These are phyloP conservation scores for Turritopsis dohrnii DNA, from an alignment of 30 jellyfish, hydroid and myxozoan genomes.

Conservation along the genomic window DNA sequence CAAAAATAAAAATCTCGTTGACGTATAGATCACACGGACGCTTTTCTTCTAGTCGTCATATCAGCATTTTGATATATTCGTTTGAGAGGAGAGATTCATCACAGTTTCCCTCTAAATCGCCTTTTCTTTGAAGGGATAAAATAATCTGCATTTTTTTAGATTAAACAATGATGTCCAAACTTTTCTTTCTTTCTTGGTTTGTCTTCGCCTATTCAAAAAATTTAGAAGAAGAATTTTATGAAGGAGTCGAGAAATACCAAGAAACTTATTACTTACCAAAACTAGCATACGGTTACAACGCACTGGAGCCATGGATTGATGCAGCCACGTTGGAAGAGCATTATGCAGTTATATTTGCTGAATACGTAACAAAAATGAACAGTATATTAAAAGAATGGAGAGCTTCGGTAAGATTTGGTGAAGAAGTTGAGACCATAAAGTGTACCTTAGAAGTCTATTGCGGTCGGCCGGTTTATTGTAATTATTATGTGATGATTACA, in stretches of 20 bases:
- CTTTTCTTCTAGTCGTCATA: too few species aligned
- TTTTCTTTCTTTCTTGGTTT: not conserved
- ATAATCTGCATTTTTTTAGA: not conserved
- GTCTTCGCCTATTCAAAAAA: not conserved
- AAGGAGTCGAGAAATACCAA: conserved; percentile 12
- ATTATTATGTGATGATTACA: too few species aligned
- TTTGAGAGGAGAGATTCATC: too few species aligned
- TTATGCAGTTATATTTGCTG: conserved; percentile 66
- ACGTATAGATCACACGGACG: too few species aligned
- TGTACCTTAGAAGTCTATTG: too few species aligned
- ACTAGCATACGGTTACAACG: conserved; percentile 45
- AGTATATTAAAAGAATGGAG: conserved; percentile 73
- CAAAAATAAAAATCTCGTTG: too few species aligned
- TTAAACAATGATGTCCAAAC: not conserved
- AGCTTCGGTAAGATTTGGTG: conserved; percentile 80
- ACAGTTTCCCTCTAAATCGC: too few species aligned
- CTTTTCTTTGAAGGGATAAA: too few species aligned
- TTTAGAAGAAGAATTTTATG: not conserved
- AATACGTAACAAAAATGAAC: conserved; percentile 66
- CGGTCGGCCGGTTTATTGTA: too few species aligned
- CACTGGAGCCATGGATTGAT: conserved; percentile 62
- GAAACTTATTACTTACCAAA: conserved; percentile 63
- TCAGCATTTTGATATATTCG: too few species aligned
- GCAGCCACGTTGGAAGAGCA: conserved; percentile 60
- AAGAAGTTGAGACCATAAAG: too few species aligned